phyloP scores from a whole-genome alignment of 2,797 vertebrate species.

The Macrochelys suwanniensis region DNA sequence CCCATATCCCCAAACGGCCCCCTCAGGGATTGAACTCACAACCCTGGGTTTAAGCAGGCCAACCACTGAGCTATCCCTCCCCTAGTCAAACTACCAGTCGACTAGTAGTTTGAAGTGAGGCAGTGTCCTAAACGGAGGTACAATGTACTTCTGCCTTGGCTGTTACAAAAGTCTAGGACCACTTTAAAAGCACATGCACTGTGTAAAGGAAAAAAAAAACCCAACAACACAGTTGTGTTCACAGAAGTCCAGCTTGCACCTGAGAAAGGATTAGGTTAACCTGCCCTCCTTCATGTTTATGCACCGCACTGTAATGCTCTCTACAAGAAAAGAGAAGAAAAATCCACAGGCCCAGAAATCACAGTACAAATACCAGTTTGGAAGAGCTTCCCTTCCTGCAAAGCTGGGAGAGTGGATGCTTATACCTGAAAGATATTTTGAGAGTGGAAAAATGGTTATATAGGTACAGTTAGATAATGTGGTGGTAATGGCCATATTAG shows the following conservation, averaged over 20 bases:
- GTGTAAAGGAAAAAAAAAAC: neutral
- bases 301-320: neutral
- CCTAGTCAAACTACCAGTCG: neutral
- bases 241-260: neutral
- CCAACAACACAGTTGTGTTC: neutral
- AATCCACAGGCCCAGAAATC: neutral
- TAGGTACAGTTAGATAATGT: neutral
- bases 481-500: neutral
- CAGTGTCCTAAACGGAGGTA: neutral
- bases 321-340: neutral
- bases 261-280: constrained; percentile 2
- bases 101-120: neutral
- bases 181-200: neutral
- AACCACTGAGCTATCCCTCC: too few relatives aligned
- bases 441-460: neutral
- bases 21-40: too few relatives aligned
- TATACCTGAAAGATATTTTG: constrained; percentile 1
- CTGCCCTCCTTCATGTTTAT: neutral
- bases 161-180: neutral
- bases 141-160: neutral
- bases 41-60: too few relatives aligned
- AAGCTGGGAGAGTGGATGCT: neutral
- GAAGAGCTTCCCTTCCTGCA: neutral
- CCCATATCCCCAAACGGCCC: too few relatives aligned
- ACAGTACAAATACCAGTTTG: neutral